Percentiles rank a stretch among this genome's conserved stretches.
Evolutionary conservation across 2,797 vertebrate species (phyloP).

Genomic region (Pelobates cultripes): DNA sequence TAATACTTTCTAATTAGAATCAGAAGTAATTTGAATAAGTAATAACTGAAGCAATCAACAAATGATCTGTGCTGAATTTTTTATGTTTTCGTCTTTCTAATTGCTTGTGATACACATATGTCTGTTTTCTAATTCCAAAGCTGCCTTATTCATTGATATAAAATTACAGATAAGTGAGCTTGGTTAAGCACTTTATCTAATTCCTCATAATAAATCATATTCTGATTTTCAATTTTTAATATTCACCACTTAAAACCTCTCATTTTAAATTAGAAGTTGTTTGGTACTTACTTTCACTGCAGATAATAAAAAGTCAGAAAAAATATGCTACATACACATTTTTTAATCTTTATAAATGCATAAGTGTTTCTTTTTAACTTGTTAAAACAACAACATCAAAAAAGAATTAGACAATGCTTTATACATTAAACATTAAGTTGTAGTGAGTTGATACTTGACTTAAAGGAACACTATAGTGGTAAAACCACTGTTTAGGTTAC

Average conservation of each 20-base stretch:
- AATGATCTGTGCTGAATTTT: slow-evolving; percentile 78
- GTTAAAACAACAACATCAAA: too few relatives aligned
- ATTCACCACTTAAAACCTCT: slow-evolving; percentile 47
- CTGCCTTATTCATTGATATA: slow-evolving; percentile 76
- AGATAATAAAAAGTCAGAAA: background rate
- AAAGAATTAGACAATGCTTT: too few relatives aligned
- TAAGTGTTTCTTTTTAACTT: too few relatives aligned
- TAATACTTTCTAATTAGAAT: slow-evolving; percentile 72
- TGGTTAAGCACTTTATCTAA: slow-evolving; percentile 19
- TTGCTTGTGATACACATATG: slow-evolving; percentile 74
- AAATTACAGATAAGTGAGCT: slow-evolving; percentile 69
- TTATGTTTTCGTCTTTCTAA: slow-evolving; percentile 76
- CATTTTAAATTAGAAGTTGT: slow-evolving; percentile 46
- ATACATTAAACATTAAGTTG: too few relatives aligned
- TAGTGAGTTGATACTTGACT: too few relatives aligned
- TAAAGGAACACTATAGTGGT: too few relatives aligned
- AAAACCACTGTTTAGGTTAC: too few relatives aligned
- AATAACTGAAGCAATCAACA: slow-evolving; percentile 73
- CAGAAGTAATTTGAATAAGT: slow-evolving; percentile 69
- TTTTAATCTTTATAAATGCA: background rate
- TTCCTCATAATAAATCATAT: slow-evolving; percentile 19
- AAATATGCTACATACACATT: background rate
- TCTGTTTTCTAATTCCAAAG: slow-evolving; percentile 75
- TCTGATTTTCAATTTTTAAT: slow-evolving; percentile 1
- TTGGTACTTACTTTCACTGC: background rate